Percentiles rank a stretch among this genome's conserved stretches.
Conservation (phyloP, 1,140 invertebrate species). For the Teleogryllus occipitalis region DNA sequence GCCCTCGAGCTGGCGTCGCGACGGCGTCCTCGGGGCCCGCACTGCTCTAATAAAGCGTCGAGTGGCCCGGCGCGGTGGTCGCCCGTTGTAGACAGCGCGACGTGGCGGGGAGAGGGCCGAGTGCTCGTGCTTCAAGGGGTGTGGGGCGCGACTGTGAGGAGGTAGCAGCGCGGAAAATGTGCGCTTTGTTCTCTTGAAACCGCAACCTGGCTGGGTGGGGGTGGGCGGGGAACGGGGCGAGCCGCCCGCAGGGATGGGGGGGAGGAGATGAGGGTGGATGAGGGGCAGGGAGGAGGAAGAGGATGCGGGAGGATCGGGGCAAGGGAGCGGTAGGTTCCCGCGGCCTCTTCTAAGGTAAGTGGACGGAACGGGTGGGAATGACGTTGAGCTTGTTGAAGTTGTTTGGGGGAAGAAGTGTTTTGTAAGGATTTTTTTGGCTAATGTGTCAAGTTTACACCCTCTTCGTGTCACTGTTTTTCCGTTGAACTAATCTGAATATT, state of each 20-base stretch:
- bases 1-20: neutral
- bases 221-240: neutral
- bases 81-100: no score
- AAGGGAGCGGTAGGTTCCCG: neutral
- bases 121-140: neutral
- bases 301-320: neutral
- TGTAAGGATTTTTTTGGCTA: no score
- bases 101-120: neutral
- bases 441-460: no score
- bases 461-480: no score
- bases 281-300: neutral
- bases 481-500: no score
- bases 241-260: neutral
- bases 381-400: no score
- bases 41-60: no score
- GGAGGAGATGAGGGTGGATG: neutral
- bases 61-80: no score
- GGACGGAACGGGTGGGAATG: no score
- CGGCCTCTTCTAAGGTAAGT: neutral
- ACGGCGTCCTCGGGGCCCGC: no score
- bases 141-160: neutral
- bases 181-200: conserved; percentile 15
- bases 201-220: conserved; percentile 8
- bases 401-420: no score
- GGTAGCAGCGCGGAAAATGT: conserved; percentile 11